phyloP scores from a whole-genome alignment of 2,888 invertebrate species.

The Leptarthrus brevirostris region DNA sequence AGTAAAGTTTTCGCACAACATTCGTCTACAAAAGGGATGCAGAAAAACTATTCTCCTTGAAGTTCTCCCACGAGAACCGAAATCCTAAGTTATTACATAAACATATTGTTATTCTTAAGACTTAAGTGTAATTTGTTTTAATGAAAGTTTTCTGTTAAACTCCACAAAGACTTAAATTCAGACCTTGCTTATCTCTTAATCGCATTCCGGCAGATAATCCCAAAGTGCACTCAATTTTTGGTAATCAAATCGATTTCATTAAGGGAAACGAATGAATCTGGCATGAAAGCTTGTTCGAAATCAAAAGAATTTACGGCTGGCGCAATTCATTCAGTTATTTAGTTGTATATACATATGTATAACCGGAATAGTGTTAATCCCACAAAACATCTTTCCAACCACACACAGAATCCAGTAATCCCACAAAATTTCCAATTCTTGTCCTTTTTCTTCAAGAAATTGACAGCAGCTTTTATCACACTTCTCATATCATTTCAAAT shows the following conservation, averaged over 20 bases:
- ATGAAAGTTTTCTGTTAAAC: no score
- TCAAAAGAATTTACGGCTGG: neutral
- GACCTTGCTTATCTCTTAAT: no score
- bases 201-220: no score
- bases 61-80: no score
- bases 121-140: no score
- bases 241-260: constrained; percentile 14
- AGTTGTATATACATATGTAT: neutral
- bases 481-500: constrained; percentile 2
- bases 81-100: no score
- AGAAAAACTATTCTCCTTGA: no score
- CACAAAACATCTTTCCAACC: neutral
- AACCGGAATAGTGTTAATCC: neutral
- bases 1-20: no score
- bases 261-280: constrained; percentile 11
- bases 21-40: no score
- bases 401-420: constrained; percentile 8
- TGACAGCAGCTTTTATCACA: neutral
- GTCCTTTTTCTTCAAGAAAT: neutral
- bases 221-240: neutral
- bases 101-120: no score
- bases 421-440: neutral
- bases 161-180: no score
- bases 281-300: neutral
- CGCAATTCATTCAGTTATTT: neutral